Base-by-base conservation (phyloP, 2,113 vertebrate genomes). In the Planiliza haematocheilus region DNA sequence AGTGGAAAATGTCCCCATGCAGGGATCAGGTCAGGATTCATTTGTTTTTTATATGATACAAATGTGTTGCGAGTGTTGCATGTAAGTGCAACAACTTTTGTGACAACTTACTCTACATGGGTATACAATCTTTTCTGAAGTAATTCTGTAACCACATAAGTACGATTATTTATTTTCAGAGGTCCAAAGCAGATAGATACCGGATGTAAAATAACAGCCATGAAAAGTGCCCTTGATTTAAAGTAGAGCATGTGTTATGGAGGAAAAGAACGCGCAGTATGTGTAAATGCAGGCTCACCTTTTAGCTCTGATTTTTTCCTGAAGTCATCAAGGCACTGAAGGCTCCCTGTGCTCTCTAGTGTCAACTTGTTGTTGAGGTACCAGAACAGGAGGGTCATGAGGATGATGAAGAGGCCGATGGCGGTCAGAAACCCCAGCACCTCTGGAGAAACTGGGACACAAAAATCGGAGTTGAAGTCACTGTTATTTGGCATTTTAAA, bases 311-410 rank as follows among this genome's bases (percentile, higher is more conserved):
- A 92, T 88, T 85, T 94, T 83, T 95, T 93, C 83, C 88, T 94
- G 88, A 95, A 97, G 85, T 94, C 95, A 90, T 96, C 95, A 0
- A 97, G 94, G 91, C 96, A 95, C 89, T 94, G 95, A 86, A 97
- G 96, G 76, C 92, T 94, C 83, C 94, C 96, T 85, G 95, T 91
- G 85, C 94, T 97, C 89, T 97, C 96, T 62, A 96, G 94, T 57
- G 95, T 95, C 93, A 99, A 93, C 92, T 98, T 99, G 93, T 97
- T 99, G 92, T 97, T 99, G 92, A 99, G 95, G 91, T 97, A 99
- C 80, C 98, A 93, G 92, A 99, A 98, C 82, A 99, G 94, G 38
- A 99, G 89, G 70, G 97, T 93, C 95, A 99, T 94, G 74, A 99
- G 94, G 91, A 98, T 83, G 89, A 97, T 95, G 93, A 99, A 96